A percentile compares a stretch with the other conserved stretches of the same genome.
Conservation (phyloP, 1,140 invertebrate species). For the Scaptomyza hsui region DNA sequence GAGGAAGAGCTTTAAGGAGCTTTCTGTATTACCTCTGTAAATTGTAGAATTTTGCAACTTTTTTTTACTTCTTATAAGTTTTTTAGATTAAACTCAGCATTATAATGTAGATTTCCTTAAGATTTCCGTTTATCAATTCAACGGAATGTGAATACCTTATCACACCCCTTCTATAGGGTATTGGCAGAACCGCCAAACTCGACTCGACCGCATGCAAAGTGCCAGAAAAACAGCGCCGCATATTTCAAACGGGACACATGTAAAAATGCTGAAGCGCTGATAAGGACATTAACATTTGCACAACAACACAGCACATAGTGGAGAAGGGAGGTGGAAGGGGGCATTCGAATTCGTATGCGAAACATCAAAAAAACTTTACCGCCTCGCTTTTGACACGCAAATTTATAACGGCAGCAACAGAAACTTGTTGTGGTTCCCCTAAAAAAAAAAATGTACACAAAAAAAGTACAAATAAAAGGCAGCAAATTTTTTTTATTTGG, state of each 20-base stretch:
- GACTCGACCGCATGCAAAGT: conserved; percentile 70
- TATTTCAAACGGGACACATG: conserved; percentile 81
- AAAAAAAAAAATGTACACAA: conserved; percentile 25
- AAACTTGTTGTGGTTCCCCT: conserved; percentile 63
- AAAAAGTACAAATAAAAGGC: conserved; percentile 37
- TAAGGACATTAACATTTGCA: conserved; percentile 81
- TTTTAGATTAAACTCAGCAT: too few species aligned
- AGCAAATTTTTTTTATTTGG: conserved; percentile 51
- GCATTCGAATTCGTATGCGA: conserved; percentile 65
- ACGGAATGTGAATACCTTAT: background rate
- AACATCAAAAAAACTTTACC: conserved; percentile 73
- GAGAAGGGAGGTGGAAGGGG: background rate
- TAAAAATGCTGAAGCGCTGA: conserved; percentile 81
- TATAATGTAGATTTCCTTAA: too few species aligned
- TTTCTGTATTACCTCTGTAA: too few species aligned
- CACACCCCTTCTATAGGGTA: background rate
- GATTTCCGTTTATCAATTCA: background rate
- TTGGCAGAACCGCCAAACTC: conserved; percentile 34
- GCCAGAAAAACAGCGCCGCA: conserved; percentile 74
- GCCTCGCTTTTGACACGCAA: conserved; percentile 79
- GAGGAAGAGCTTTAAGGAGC: too few species aligned
- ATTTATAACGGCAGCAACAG: conserved; percentile 71
- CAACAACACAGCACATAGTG: conserved; percentile 23
- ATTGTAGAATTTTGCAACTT: too few species aligned
- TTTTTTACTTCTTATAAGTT: too few species aligned